Evolutionary conservation across 2,113 vertebrate genomes (phyloP).

Genomic region (Megalops atlanticus): DNA sequence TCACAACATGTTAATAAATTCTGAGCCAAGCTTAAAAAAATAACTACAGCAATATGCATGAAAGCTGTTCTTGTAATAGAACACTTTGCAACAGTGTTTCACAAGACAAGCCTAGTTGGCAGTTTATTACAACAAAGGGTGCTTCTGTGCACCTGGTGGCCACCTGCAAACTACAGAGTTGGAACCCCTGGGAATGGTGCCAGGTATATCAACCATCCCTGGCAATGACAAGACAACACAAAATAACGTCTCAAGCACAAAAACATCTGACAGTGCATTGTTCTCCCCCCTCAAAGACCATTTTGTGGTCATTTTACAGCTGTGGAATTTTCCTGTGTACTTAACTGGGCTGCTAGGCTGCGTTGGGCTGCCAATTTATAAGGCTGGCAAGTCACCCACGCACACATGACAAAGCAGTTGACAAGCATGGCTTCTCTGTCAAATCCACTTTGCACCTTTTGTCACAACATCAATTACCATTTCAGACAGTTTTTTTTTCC

Average conservation of each 20-base stretch:
- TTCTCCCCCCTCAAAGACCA: neutral
- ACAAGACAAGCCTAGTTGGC: neutral
- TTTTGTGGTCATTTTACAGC: no score
- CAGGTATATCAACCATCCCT: constrained; percentile 19
- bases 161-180: constrained; percentile 19
- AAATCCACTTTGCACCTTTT: no score
- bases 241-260: constrained; percentile 14
- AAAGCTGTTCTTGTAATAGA: neutral
- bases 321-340: no score
- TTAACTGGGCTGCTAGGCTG: no score
- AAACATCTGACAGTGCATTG: constrained; percentile 3
- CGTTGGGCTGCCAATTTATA: no score
- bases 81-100: neutral
- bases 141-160: constrained; percentile 19
- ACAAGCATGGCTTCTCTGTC: no score
- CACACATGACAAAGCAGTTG: no score
- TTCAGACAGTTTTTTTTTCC: no score
- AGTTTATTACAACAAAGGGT: neutral
- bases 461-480: no score
- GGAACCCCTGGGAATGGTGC: constrained; percentile 12
- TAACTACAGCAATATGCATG: neutral
- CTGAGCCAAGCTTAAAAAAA: no score
- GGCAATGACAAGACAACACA: constrained; percentile 13
- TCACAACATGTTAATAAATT: no score
- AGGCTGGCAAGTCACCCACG: no score